phyloP scores from a whole-genome alignment of 2,113 vertebrate genomes.

The Oplegnathus fasciatus region DNA sequence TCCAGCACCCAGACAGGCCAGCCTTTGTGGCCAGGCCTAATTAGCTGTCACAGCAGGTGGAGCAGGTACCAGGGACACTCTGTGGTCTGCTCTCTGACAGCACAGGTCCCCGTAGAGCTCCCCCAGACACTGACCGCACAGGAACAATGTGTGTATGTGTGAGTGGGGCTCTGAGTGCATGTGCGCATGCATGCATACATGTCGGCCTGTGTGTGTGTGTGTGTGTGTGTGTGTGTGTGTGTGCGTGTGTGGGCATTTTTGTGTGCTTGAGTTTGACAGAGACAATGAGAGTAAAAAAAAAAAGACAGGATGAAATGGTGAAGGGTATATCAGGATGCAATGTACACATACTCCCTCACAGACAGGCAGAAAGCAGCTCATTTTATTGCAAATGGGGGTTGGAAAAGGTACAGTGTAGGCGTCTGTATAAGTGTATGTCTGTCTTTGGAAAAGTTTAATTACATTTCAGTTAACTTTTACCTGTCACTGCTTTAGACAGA shows the following conservation, averaged over 20 bases:
- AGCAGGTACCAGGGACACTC: slow-evolving; percentile 67
- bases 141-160: slow-evolving; percentile 37
- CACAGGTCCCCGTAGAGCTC: slow-evolving; percentile 66
- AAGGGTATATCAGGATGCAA: slow-evolving; percentile 49
- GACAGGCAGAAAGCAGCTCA: slow-evolving; percentile 18
- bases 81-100: slow-evolving; percentile 78
- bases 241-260: slow-evolving; percentile 16
- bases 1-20: slow-evolving; percentile 74
- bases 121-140: slow-evolving; percentile 63
- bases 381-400: slow-evolving; percentile 36
- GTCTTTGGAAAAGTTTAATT: slow-evolving; percentile 55
- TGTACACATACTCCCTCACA: slow-evolving; percentile 36
- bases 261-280: slow-evolving; percentile 31
- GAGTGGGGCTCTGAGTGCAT: background rate
- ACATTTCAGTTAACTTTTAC: slow-evolving; percentile 53
- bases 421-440: slow-evolving; percentile 14
- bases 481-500: slow-evolving; percentile 31
- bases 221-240: slow-evolving; percentile 33
- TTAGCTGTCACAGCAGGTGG: slow-evolving; percentile 84
- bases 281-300: slow-evolving; percentile 21
- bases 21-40: slow-evolving; percentile 76
- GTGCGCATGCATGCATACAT: background rate
- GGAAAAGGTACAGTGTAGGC: slow-evolving; percentile 24
- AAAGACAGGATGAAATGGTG: slow-evolving; percentile 33
- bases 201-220: slow-evolving; percentile 10